Base-by-base conservation (phyloP, 2,888 invertebrate genomes). In the Drosophila atripex region DNA sequence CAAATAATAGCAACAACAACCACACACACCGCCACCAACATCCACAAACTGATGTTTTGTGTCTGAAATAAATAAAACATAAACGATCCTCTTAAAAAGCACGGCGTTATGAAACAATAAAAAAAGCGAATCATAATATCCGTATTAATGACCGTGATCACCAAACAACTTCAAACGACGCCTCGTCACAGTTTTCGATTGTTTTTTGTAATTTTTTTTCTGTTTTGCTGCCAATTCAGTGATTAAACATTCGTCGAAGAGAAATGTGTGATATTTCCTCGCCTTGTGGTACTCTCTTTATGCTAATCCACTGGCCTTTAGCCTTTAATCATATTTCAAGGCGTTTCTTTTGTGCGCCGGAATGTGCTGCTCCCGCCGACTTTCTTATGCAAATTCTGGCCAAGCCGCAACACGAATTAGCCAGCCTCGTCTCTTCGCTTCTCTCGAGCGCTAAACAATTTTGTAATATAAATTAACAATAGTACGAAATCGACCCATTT, bases 31-130 rank as follows among this genome's bases (percentile, higher is more conserved):
- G 66, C 73, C 65, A 74, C 51, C 53, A 51, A 66, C 30, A 73
- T 52, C 50, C 75, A 66, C 52, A 58, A 41, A 49, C 52, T 65
- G 57, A 54, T 70, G 64, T 41, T 71, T 78, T 80, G 77, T 77
- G 79, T 82, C 66, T 75, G 61, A 79, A 65, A 51, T 50, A 18
- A 71, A 71, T 43, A 55, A 70, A 70, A 85, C 73, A 73, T 77
- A 75, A 76, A 72, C 65, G 71, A 75, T 65, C 55, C 66, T 64
- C 70, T 60, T 46, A 8, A 70, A 61, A 41, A 49, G 39, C 43
- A 45, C 53, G 46, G 61, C 53, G 83, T 86, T 82, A 86, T 86
- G 82, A 82, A 86, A 82, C 75, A 86, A 82, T 80, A 82, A 82
- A 85, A 85, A 41, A 74, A 76, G 75, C 77, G 76, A 83, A 83